Evolutionary conservation across 2,888 invertebrate genomes (phyloP).

Genomic region (Eristalinus sepulchralis): DNA sequence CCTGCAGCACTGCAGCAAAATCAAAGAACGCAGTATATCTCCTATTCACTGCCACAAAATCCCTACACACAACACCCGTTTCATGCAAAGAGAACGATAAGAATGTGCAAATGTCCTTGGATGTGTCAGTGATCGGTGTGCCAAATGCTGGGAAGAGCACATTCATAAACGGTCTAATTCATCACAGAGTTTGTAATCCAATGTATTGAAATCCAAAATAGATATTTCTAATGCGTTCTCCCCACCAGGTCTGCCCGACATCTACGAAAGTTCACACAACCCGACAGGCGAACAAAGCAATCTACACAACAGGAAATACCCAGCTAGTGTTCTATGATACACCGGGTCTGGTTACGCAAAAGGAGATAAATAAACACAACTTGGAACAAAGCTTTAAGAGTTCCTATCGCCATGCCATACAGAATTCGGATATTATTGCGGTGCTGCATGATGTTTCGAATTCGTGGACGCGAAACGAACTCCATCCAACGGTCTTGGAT

Average conservation of each 20-base stretch:
- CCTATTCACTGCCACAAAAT: neutral
- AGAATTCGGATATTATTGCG: conserved; percentile 90
- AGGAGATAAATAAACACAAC: conserved; percentile 83
- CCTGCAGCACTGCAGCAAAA: conserved; percentile 24
- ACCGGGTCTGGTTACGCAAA: conserved; percentile 90
- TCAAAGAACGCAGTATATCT: conserved; percentile 25
- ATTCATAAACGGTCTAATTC: conserved; percentile 92
- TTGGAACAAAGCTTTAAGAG: conserved; percentile 83
- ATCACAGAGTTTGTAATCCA: conserved; percentile 85
- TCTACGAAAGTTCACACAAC: conserved; percentile 97
- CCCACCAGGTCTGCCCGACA: conserved; percentile 90
- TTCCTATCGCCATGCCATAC: conserved; percentile 82
- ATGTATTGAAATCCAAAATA: neutral
- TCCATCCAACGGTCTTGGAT: conserved; percentile 87
- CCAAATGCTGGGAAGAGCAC: conserved; percentile 99
- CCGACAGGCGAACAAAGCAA: conserved; percentile 86
- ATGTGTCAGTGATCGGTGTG: conserved; percentile 92
- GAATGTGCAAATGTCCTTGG: conserved; percentile 73
- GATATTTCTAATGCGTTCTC: neutral
- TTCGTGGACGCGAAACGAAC: conserved; percentile 84
- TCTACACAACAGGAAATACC: conserved; percentile 87
- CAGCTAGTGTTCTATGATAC: conserved; percentile 97
- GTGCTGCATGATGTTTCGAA: conserved; percentile 93
- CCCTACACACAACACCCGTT: conserved; percentile 25
- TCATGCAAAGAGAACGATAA: conserved; percentile 11